These are phyloP conservation scores for Proctacanthus coquilletti DNA, from an alignment of 1,140 invertebrate species.

Conservation along the genomic window DNA sequence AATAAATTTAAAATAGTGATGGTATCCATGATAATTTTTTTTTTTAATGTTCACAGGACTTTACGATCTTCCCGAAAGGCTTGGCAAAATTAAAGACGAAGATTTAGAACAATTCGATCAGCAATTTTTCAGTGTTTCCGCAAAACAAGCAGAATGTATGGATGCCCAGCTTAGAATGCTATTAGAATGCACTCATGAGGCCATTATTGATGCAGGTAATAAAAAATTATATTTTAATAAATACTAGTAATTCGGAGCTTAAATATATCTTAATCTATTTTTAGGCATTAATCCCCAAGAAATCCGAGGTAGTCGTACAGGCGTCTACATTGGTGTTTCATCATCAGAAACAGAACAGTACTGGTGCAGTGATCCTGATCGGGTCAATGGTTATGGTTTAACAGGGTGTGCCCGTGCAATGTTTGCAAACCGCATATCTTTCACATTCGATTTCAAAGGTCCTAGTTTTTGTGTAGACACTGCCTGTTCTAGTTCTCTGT, in stretches of 20 bases:
- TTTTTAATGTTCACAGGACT: slow-evolving; percentile 29
- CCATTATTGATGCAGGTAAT: slow-evolving; percentile 87
- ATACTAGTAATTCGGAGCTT: too few relatives aligned
- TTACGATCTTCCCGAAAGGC: slow-evolving; percentile 66
- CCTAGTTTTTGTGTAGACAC: slow-evolving; percentile 90
- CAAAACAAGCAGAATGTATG: slow-evolving; percentile 88
- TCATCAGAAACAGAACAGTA: slow-evolving; percentile 72
- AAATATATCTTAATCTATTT: slow-evolving; percentile 5
- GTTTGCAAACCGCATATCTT: slow-evolving; percentile 93
- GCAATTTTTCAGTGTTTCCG: slow-evolving; percentile 85
- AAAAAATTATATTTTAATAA: slow-evolving; percentile 9
- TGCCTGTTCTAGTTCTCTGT: slow-evolving; percentile 85
- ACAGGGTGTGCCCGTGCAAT: slow-evolving; percentile 86
- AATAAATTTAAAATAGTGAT: not conserved
- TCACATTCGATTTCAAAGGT: slow-evolving; percentile 80
- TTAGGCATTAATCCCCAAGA: slow-evolving; percentile 60
- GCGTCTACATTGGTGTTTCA: slow-evolving; percentile 81
- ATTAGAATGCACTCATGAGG: slow-evolving; percentile 87
- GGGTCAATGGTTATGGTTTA: slow-evolving; percentile 79
- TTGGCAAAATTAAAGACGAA: slow-evolving; percentile 84
- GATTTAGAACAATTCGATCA: slow-evolving; percentile 78
- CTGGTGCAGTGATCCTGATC: slow-evolving; percentile 56
- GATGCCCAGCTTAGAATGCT: slow-evolving; percentile 86
- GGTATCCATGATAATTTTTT: not conserved
- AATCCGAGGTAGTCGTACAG: slow-evolving; percentile 69